Evolutionary conservation across 2,888 invertebrate genomes (phyloP), one percentile per base, ranked within the genome.

Genomic region (Synergus itoensis): DNA sequence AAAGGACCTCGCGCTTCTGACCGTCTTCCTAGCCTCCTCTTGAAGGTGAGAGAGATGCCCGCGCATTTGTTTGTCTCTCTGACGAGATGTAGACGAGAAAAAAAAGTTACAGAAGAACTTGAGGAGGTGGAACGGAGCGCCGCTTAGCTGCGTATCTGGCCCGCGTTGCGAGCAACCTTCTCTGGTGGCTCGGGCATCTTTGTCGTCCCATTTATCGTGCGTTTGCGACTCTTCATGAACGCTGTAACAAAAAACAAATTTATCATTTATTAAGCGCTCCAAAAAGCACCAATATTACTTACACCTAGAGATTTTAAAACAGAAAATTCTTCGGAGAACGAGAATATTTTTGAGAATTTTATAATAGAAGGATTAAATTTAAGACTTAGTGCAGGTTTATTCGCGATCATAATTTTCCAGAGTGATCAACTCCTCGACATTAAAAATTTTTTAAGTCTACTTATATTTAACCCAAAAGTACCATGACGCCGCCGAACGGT

Each of bases 221-320:
- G 94, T 91, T 95, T 95, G 91, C 95, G 94, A 80, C 94, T 94
- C 90, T 94, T 94, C 94, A 95, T 93, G 93, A 93, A 95, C 93
- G 95, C 95, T 95, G 95, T 53, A 95, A 93, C 87, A 90, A 90
- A 85, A 87, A 86, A 85, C 67, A 57, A 63, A 67, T 43, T 28
- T 36, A 48, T 69, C 28, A 48, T 48, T 69, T 4, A 48, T 9
- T 16, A 36, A 67, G 2, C 1, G 67, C 5, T 43, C 2, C 4
- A 43, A 21, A 18, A 45, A 45, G 1, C 1, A 21, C 5, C 3
- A 14, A 28, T 21, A 36, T 43, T 43, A 62, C 28, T 28, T 28
- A 28, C 3, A 28, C 28, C 28, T 28, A 28, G 28, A 28, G 28
- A 28, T 28, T 28, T 28, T 28, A 28, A 28, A 28, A 28, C 2